A percentile compares a stretch with the other conserved stretches of the same genome.
These are phyloP conservation scores for Elanus axillaris DNA, from an alignment of 2,113 vertebrate species.

Conservation along the genomic window DNA sequence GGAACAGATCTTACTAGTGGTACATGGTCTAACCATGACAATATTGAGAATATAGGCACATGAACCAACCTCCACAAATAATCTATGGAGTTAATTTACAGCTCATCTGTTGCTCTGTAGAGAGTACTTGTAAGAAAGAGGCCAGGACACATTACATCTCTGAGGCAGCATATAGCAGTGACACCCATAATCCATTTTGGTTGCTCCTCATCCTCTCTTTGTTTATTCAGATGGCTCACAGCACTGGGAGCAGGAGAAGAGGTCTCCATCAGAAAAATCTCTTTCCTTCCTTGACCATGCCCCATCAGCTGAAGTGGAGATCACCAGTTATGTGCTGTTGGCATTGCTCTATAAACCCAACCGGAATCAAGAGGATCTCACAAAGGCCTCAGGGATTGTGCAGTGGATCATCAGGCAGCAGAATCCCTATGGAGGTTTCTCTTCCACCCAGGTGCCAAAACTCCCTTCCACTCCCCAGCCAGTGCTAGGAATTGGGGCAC, in stretches of 20 bases:
- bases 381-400: constrained; percentile 70
- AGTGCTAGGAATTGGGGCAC: neutral
- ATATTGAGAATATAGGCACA: neutral
- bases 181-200: neutral
- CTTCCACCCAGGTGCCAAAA: constrained; percentile 81
- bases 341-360: constrained; percentile 71
- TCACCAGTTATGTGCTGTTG: constrained; percentile 78
- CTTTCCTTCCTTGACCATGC: constrained; percentile 15
- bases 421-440: constrained; percentile 84
- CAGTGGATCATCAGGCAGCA: constrained; percentile 81
- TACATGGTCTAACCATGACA: neutral
- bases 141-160: accelerated
- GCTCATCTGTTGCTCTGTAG: neutral
- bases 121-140: neutral
- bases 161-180: neutral
- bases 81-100: neutral
- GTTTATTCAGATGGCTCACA: constrained; percentile 23
- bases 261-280: neutral
- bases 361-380: constrained; percentile 50
- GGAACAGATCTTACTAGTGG: neutral
- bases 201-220: neutral
- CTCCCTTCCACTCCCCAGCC: neutral
- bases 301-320: constrained; percentile 71
- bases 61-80: neutral
- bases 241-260: constrained; percentile 49